A percentile compares a stretch with the other conserved stretches of the same genome.
These are phyloP conservation scores for Formica selysi DNA, from an alignment of 1,140 invertebrate species.

Conservation along the genomic window DNA sequence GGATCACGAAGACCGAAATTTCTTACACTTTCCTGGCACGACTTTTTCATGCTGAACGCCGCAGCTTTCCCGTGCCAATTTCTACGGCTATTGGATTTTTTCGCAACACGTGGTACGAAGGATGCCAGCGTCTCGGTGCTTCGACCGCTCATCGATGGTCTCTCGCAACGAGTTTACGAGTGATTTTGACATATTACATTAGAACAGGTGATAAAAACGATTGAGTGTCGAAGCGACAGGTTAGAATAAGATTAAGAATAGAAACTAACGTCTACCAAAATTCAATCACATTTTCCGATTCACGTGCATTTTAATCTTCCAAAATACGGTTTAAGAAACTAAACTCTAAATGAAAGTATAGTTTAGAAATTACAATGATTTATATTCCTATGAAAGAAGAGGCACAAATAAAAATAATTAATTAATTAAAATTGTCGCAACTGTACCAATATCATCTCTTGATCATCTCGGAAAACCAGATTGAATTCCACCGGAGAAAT, in stretches of 20 bases:
- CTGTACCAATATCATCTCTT: background rate
- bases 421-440: background rate
- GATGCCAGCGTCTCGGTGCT: constrained; percentile 31
- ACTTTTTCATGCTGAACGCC: constrained; percentile 73
- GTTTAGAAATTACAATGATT: constrained; percentile 2
- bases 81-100: constrained; percentile 70
- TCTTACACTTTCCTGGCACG: constrained; percentile 71
- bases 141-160: constrained; percentile 24
- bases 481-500: constrained; percentile 19
- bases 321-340: background rate
- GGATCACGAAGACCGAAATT: constrained; percentile 47
- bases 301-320: background rate
- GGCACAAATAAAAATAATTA: background rate
- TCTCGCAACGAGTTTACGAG: constrained; percentile 23
- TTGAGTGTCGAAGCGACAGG: background rate
- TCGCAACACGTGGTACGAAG: constrained; percentile 53
- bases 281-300: background rate
- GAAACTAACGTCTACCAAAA: background rate
- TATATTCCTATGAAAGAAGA: background rate
- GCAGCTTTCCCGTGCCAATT: constrained; percentile 71
- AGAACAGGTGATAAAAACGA: background rate
- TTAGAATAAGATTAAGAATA: background rate
- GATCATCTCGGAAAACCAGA: background rate
- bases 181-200: constrained; percentile 51
- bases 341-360: background rate